These are phyloP conservation scores for Nymphicus hollandicus DNA, from an alignment of 2,113 vertebrate genomes.

Conservation along the genomic window DNA sequence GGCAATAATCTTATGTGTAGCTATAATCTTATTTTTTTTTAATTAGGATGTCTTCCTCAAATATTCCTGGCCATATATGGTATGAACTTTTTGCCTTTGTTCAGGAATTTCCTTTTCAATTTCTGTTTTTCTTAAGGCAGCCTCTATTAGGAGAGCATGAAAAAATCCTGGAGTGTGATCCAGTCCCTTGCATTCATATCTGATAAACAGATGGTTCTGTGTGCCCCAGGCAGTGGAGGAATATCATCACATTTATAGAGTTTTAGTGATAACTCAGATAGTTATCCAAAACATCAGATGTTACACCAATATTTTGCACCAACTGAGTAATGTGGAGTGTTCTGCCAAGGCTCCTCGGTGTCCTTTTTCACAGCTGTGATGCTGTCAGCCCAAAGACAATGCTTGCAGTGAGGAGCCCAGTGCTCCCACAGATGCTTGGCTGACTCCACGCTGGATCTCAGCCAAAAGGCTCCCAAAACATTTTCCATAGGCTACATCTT, in stretches of 20 bases:
- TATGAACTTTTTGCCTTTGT: slow-evolving; percentile 4
- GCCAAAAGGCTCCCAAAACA: slow-evolving; percentile 10
- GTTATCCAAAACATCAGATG: neutral
- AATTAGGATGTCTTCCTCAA: neutral
- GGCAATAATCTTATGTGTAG: neutral
- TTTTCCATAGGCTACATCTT: neutral
- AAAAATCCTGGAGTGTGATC: neutral
- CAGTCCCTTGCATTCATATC: neutral
- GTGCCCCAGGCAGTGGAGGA: neutral
- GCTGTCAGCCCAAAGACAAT: neutral
- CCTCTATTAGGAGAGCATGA: neutral
- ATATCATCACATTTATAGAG: neutral
- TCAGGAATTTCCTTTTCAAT: slow-evolving; percentile 22
- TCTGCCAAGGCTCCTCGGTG: neutral
- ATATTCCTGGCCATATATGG: slow-evolving; percentile 25
- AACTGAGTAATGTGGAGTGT: neutral
- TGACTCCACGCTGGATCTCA: neutral
- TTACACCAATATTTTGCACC: slow-evolving; percentile 12
- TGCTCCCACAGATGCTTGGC: neutral
- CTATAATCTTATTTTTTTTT: neutral
- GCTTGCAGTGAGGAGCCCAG: slow-evolving; percentile 8
- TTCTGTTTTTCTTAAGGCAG: neutral
- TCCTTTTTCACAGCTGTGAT: slow-evolving; percentile 30
- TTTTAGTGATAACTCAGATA: neutral
- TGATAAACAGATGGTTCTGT: neutral